Evolutionary conservation across 2,888 invertebrate genomes (phyloP), one percentile per base, ranked within the genome.

Genomic region (Drosophila suboccidentalis): DNA sequence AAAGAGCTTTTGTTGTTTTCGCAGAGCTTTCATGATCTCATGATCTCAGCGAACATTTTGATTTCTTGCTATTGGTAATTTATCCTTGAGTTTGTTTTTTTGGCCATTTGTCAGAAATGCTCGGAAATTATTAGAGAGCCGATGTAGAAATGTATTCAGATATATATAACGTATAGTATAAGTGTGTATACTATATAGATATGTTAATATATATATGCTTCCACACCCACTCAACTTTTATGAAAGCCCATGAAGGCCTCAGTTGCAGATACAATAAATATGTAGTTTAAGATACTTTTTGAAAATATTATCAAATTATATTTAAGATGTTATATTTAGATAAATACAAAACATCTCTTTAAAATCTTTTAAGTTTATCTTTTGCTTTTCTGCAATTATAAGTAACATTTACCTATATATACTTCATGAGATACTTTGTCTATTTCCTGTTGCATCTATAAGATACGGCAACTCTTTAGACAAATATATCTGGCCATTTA

Each of bases 11-110:
- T 26, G 5, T 26, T 26, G 26, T 62, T 32, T 38, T 54, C 15
- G 29, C 36, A 44, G 29, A 85, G 85, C 85, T 89, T 89, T 82
- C 41, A 54, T 79, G 85, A 85, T 85, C 85, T 87, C 88, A 82
- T 67, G 59, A 69, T 69, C 58, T 47, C 51, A 44, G 26, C 41
- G 32, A 41, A 55, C 51, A 58, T 46, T 44, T 68, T 64, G 66
- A 36, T 57, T 36, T 44, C 26, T 26, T 26, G 34, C 62, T 61
- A 58, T 76, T 71, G 74, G 77, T 71, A 87, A 76, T 82, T 87
- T 75, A 89, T 90, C 90, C 90, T 90, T 89, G 88, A 83, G 83
- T 80, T 82, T 75, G 64, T 76, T 89, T 83, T 89, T 83, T 83
- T 70, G 64, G 58, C 57, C 57, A 36, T 34, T 29, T 58, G 69